These are phyloP conservation scores for Hydrochoerus hydrochaeris DNA, from an alignment of 2,113 vertebrate genomes.

Conservation along the genomic window DNA sequence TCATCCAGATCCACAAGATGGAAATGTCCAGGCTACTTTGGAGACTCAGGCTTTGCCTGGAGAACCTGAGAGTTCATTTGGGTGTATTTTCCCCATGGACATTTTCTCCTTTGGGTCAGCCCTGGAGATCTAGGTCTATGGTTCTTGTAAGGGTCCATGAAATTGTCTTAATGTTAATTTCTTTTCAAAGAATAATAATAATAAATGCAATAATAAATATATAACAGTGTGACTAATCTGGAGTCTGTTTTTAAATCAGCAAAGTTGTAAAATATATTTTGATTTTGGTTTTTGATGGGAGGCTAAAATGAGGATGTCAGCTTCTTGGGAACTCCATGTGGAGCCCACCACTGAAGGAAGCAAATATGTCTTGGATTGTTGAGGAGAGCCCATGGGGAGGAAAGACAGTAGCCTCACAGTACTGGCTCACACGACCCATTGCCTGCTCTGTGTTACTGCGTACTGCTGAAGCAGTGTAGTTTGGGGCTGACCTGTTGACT, in stretches of 20 bases:
- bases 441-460: neutral
- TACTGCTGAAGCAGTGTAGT: neutral
- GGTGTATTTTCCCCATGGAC: neutral
- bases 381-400: neutral
- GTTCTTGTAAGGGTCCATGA: neutral
- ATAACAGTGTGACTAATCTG: neutral
- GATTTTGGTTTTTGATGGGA: too few relatives aligned
- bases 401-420: rapidly evolving
- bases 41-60: neutral
- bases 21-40: neutral
- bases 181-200: neutral
- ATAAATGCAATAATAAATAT: neutral
- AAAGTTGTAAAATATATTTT: neutral
- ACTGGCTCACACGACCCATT: neutral
- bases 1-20: neutral
- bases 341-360: neutral
- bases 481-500: rapidly evolving
- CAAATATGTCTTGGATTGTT: neutral
- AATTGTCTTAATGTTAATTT: neutral
- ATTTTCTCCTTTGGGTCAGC: neutral
- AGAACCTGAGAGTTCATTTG: neutral
- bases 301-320: too few relatives aligned
- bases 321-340: neutral
- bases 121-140: neutral
- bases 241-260: neutral